Evolutionary conservation across 2,113 vertebrate species (phyloP).

Genomic region (Callipepla californica): DNA sequence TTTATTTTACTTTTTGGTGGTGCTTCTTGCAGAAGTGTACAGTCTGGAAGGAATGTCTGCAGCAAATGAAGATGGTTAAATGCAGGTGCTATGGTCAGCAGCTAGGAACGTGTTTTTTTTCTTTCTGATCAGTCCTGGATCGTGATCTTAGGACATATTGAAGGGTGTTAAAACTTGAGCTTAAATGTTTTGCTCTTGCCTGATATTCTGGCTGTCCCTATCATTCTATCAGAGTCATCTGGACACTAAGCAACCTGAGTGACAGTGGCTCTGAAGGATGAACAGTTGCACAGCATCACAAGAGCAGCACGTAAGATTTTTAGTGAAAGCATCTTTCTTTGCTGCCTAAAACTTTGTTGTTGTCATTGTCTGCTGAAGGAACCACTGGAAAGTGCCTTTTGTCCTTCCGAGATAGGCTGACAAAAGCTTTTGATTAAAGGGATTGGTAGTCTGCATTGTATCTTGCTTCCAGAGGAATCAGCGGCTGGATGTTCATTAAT

Average conservation of each 20-base stretch:
- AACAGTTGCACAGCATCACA: not conserved
- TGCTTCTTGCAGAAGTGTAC: not conserved
- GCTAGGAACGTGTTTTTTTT: not conserved
- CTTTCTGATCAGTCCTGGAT: not conserved
- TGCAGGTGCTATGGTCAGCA: not conserved
- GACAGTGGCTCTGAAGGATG: not conserved
- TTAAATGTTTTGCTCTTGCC: not conserved
- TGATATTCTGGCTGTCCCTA: not conserved
- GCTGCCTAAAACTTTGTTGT: not conserved
- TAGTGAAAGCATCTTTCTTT: not conserved
- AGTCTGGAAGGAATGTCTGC: not conserved
- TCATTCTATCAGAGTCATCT: not conserved
- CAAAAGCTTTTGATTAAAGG: not conserved
- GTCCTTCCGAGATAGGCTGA: not conserved
- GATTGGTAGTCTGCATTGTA: accelerated
- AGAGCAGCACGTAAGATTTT: not conserved
- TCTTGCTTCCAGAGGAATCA: not conserved
- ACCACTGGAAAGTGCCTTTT: not conserved
- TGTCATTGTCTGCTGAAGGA: not conserved
- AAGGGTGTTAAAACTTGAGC: not conserved
- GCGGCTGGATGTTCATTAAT: not conserved
- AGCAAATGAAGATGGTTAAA: not conserved
- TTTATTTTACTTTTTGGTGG: not conserved
- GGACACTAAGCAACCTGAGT: not conserved
- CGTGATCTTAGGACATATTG: not conserved